phyloP scores from a whole-genome alignment of 2,113 vertebrate genomes.

The Lagopus muta region DNA sequence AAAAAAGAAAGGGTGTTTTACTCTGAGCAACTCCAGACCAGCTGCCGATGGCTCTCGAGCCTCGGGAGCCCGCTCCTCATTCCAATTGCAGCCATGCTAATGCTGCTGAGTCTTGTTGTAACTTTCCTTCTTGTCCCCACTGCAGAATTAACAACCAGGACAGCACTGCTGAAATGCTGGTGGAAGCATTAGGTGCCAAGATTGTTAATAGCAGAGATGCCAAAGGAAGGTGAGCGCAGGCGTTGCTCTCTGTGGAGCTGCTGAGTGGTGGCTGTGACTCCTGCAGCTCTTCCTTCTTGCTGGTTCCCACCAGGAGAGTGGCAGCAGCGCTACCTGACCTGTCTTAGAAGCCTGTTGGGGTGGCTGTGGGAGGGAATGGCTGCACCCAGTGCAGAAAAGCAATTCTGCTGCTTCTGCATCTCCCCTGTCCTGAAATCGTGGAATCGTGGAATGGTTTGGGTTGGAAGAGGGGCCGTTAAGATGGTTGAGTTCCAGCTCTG shows the following conservation, averaged over 20 bases:
- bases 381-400: too few relatives aligned
- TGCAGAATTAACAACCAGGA: slow-evolving; percentile 92
- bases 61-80: rapidly evolving
- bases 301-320: background rate
- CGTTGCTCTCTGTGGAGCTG: background rate
- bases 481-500: background rate
- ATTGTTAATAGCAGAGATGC: slow-evolving; percentile 89
- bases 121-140: background rate
- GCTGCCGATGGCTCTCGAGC: background rate
- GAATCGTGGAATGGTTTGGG: too few relatives aligned
- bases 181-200: slow-evolving; percentile 89
- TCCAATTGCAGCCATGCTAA: rapidly evolving
- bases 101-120: background rate
- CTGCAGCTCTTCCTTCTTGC: background rate
- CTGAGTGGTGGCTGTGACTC: background rate
- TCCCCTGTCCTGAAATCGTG: background rate
- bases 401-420: background rate
- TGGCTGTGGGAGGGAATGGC: background rate
- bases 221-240: slow-evolving; percentile 90
- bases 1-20: background rate
- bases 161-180: slow-evolving; percentile 89
- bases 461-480: too few relatives aligned
- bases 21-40: background rate
- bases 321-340: background rate
- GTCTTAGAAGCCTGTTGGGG: background rate